Conservation (phyloP, 2,113 vertebrate species). For the Sapayoa aenigma region DNA sequence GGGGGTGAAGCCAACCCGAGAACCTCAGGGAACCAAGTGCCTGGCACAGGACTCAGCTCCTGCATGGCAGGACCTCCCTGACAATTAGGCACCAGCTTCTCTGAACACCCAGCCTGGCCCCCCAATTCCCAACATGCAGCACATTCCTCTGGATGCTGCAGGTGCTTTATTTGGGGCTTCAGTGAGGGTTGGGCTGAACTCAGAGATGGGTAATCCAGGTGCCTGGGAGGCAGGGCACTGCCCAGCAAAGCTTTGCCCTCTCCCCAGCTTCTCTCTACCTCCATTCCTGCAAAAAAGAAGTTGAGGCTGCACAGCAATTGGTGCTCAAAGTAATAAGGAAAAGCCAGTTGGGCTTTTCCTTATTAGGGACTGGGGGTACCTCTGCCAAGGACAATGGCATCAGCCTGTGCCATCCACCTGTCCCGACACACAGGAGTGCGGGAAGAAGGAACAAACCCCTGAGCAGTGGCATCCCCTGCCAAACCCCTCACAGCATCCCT, state of each 20-base stretch:
- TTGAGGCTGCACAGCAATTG: too few relatives aligned
- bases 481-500: too few relatives aligned
- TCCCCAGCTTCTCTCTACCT: neutral
- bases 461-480: neutral
- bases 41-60: neutral
- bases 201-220: neutral
- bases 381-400: accelerated
- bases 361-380: neutral
- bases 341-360: neutral
- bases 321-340: neutral
- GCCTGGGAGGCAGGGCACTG: neutral
- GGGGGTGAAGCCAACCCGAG: neutral
- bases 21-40: neutral
- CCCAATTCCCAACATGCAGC: accelerated
- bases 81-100: neutral
- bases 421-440: accelerated
- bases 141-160: neutral
- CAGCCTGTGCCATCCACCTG: neutral
- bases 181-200: accelerated
- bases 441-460: neutral
- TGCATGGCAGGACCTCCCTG: neutral
- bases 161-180: too few relatives aligned
- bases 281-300: neutral
- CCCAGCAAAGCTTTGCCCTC: neutral
- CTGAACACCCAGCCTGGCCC: neutral